Evolutionary conservation across 2,888 invertebrate genomes (phyloP).

Genomic region (Polietes domitor): DNA sequence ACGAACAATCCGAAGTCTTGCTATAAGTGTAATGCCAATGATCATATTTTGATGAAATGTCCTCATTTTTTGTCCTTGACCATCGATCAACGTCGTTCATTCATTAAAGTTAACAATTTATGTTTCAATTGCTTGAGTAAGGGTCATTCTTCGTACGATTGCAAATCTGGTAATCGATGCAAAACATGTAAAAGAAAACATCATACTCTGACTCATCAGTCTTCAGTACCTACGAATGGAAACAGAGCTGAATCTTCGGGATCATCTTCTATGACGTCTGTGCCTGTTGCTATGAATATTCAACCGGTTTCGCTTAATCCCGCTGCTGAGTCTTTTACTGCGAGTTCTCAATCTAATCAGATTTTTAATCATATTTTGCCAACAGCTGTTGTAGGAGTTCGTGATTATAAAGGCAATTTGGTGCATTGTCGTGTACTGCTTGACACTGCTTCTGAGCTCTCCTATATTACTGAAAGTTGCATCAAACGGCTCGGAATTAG

Average conservation of each 20-base stretch:
- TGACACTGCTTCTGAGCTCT: conserved; percentile 20
- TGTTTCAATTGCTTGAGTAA: conserved; percentile 24
- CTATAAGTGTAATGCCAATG: neutral
- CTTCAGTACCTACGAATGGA: neutral
- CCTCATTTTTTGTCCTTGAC: conserved; percentile 25
- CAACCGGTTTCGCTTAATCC: neutral
- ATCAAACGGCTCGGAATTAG: conserved; percentile 17
- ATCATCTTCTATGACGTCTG: neutral
- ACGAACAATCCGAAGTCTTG: neutral
- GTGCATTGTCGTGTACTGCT: conserved; percentile 23
- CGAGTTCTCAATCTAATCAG: neutral
- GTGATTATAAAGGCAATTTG: neutral
- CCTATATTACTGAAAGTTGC: conserved; percentile 9
- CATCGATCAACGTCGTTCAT: neutral
- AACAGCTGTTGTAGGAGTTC: conserved; percentile 20
- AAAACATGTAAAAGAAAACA: conserved; percentile 8
- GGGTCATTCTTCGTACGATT: neutral
- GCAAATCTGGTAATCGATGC: conserved; percentile 26
- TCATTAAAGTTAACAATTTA: neutral
- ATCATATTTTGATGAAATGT: conserved; percentile 12
- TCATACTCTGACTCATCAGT: neutral
- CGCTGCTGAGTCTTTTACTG: neutral
- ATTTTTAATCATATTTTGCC: neutral
- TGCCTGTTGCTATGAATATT: neutral
- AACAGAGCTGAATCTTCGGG: neutral